phyloP scores from a whole-genome alignment of 1,140 invertebrate species.

The Formica exsecta region DNA sequence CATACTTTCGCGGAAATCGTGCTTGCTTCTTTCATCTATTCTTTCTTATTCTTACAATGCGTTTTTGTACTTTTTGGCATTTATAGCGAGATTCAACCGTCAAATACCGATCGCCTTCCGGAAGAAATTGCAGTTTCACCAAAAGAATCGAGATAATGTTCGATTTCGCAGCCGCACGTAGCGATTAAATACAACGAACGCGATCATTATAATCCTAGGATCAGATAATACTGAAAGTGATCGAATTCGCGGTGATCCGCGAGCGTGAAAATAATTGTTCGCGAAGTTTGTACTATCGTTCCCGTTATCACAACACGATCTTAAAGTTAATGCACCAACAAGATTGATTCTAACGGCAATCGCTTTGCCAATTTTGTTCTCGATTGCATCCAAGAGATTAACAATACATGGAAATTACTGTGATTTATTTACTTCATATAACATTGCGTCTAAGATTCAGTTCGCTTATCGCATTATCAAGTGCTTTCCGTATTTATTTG shows the following conservation, averaged over 20 bases:
- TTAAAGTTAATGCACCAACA: slow-evolving; percentile 34
- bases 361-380: slow-evolving; percentile 24
- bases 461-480: neutral
- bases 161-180: neutral
- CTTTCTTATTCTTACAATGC: neutral
- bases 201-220: slow-evolving; percentile 41
- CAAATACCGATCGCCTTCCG: slow-evolving; percentile 5
- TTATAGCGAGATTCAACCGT: neutral
- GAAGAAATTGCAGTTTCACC: slow-evolving; percentile 57
- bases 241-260: slow-evolving; percentile 28
- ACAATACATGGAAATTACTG: slow-evolving; percentile 35
- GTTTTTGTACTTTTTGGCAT: neutral
- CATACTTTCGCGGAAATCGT: slow-evolving; percentile 21
- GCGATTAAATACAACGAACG: slow-evolving; percentile 42
- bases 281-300: slow-evolving; percentile 36
- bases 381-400: neutral
- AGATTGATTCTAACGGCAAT: slow-evolving; percentile 56
- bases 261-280: slow-evolving; percentile 35
- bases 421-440: slow-evolving; percentile 37
- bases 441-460: neutral
- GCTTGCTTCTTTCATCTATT: neutral
- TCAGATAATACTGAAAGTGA: slow-evolving; percentile 50
- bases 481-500: neutral
- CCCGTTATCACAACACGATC: slow-evolving; percentile 46
- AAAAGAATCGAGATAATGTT: slow-evolving; percentile 57